These are phyloP conservation scores for Microplitis demolitor DNA, from an alignment of 1,140 invertebrate genomes.

Conservation along the genomic window DNA sequence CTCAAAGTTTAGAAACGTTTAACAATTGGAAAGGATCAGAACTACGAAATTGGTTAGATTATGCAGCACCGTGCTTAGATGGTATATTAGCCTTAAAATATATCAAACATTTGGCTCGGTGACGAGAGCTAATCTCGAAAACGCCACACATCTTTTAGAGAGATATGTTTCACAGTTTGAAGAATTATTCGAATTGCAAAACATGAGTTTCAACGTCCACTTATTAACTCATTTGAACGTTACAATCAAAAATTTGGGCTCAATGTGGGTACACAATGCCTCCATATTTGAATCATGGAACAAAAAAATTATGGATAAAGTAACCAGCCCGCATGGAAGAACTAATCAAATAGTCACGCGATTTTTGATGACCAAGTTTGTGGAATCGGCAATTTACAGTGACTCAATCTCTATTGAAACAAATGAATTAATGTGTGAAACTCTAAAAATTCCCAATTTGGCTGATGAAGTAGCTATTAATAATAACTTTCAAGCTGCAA, in stretches of 20 bases:
- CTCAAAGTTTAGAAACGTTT: background rate
- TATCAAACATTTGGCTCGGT: background rate
- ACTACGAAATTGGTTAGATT: constrained; percentile 19
- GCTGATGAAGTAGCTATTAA: background rate
- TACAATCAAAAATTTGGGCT: background rate
- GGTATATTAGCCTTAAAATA: background rate
- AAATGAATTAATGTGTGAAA: no score
- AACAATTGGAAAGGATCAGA: constrained; percentile 9
- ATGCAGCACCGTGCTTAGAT: background rate
- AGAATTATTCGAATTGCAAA: constrained; percentile 2
- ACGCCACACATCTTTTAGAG: background rate
- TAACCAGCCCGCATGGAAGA: background rate
- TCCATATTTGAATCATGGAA: background rate
- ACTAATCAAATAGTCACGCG: background rate
- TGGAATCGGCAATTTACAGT: no score
- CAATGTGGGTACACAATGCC: background rate
- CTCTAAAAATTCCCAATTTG: background rate
- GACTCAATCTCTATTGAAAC: no score
- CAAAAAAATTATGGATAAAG: background rate
- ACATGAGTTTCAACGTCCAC: constrained; percentile 32
- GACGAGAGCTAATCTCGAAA: background rate
- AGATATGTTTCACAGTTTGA: constrained; percentile 2
- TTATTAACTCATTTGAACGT: background rate
- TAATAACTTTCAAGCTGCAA: background rate
- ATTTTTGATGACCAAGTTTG: background rate